A percentile compares a stretch with the other conserved stretches of the same genome.
phyloP scores from a whole-genome alignment of 1,140 invertebrate species.

The Diplogasteroides magnus region DNA sequence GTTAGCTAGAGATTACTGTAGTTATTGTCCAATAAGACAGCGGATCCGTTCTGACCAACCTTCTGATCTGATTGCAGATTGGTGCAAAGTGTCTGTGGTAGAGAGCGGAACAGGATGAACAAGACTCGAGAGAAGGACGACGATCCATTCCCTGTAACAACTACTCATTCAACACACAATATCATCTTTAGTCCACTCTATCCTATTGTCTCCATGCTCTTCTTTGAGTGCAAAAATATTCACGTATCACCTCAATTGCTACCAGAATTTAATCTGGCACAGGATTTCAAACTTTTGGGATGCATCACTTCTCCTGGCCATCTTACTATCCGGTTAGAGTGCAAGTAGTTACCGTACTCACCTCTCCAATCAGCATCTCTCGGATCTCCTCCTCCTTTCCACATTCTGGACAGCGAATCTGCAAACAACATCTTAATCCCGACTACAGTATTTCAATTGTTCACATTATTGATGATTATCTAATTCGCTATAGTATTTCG shows the following conservation, averaged over 20 bases:
- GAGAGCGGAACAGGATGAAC: not conserved
- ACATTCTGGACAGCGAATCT: conserved; percentile 1
- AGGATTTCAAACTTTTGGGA: not conserved
- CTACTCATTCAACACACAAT: not conserved
- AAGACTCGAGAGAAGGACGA: not conserved
- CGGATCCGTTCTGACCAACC: no score
- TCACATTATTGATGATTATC: not conserved
- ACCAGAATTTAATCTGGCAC: not conserved
- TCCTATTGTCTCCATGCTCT: no score
- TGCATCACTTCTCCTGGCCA: not conserved
- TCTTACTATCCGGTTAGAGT: not conserved
- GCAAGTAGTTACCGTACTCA: not conserved
- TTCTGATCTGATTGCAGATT: not conserved
- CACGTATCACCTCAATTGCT: not conserved
- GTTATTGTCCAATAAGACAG: not conserved
- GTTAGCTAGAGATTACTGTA: not conserved
- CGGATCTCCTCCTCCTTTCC: conserved; percentile 10
- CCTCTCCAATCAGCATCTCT: conserved; percentile 14
- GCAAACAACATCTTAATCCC: no score
- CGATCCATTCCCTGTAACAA: not conserved
- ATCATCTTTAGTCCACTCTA: not conserved
- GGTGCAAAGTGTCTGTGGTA: not conserved
- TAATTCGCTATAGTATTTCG: not conserved
- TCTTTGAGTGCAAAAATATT: not conserved
- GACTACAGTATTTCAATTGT: no score